Evolutionary conservation across 2,888 invertebrate species (phyloP).

Genomic region (Cheilosia soror): DNA sequence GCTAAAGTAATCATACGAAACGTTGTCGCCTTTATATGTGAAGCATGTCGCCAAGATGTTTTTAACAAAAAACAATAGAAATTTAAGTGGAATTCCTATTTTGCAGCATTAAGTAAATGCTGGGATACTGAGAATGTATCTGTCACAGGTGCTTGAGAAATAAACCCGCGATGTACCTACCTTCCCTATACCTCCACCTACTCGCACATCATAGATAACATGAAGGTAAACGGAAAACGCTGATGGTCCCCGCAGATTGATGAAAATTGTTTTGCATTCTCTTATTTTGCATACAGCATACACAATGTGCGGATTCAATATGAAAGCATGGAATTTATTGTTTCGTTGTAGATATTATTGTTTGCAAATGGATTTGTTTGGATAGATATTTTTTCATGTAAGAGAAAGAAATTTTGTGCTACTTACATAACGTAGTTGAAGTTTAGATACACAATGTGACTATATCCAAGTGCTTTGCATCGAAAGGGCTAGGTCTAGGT

Average conservation of each 20-base stretch:
- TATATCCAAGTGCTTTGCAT: too few relatives aligned
- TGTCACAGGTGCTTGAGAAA: constrained; percentile 50
- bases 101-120: constrained; percentile 64
- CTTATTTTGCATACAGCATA: constrained; percentile 42
- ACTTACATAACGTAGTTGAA: neutral
- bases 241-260: constrained; percentile 18
- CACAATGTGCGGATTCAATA: constrained; percentile 42
- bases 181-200: neutral
- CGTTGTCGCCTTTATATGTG: constrained; percentile 33
- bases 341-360: constrained; percentile 4
- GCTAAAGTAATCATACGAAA: constrained; percentile 47
- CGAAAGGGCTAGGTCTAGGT: too few relatives aligned
- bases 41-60: constrained; percentile 37
- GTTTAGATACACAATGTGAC: too few relatives aligned
- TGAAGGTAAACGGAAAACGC: neutral
- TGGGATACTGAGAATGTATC: constrained; percentile 13
- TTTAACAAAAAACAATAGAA: constrained; percentile 24
- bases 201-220: constrained; percentile 6
- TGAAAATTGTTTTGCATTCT: constrained; percentile 57
- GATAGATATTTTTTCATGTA: neutral
- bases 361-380: neutral
- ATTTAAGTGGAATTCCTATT: constrained; percentile 62
- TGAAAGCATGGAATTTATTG: constrained; percentile 48
- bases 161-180: constrained; percentile 1
- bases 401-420: neutral